These are phyloP conservation scores for Arvicola amphibius DNA, from an alignment of 2,797 vertebrate species.

Conservation along the genomic window DNA sequence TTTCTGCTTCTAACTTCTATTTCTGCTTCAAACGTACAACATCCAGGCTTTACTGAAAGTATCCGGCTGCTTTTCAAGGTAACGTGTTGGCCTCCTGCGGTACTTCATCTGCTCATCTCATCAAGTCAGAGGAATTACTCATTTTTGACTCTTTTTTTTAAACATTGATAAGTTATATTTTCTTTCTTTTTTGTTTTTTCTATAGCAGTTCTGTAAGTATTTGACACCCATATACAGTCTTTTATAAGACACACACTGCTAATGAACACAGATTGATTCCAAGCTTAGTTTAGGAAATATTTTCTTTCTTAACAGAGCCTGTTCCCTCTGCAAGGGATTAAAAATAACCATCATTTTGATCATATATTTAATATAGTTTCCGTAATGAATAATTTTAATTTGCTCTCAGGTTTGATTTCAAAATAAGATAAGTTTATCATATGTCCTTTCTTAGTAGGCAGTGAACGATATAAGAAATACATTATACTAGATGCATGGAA, in stretches of 20 bases:
- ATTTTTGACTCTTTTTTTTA: neutral
- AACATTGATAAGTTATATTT: neutral
- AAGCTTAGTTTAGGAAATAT: neutral
- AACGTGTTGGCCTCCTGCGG: neutral
- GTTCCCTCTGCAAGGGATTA: conserved; percentile 3
- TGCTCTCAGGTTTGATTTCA: neutral
- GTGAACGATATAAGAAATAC: neutral
- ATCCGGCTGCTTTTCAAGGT: neutral
- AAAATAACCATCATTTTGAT: neutral
- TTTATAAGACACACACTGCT: neutral
- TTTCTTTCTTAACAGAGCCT: conserved; percentile 19
- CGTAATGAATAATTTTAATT: conserved; percentile 1
- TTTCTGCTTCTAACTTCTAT: neutral
- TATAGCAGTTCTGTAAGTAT: neutral
- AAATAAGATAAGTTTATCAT: neutral
- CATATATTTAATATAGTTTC: neutral
- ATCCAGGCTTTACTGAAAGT: neutral
- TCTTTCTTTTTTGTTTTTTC: neutral
- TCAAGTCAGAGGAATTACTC: neutral
- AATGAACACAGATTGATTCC: neutral
- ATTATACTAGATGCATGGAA: neutral
- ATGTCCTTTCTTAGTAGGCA: neutral
- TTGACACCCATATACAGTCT: neutral
- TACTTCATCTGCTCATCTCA: neutral
- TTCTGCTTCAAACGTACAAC: neutral